phyloP scores from a whole-genome alignment of 2,797 vertebrate genomes.

The Galaxias olidus region DNA sequence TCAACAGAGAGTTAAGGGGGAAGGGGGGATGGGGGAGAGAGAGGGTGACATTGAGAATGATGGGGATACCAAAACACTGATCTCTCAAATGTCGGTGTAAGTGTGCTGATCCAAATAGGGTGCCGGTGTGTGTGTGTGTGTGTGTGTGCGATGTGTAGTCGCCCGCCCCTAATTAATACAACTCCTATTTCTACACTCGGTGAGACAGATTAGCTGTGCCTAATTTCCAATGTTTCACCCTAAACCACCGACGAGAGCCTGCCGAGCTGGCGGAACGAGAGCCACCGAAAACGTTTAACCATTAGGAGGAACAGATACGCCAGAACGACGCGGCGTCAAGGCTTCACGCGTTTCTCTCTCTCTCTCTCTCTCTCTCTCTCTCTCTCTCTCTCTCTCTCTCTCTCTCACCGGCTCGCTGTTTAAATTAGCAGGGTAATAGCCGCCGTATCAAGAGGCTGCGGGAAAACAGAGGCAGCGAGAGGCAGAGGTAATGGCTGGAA shows the following conservation, averaged over 20 bases:
- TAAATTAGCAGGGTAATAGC: slow-evolving; percentile 63
- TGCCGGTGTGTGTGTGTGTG: background rate
- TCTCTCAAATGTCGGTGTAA: background rate
- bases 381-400: slow-evolving; percentile 20
- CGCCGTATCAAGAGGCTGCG: slow-evolving; percentile 51
- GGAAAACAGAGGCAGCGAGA: slow-evolving; percentile 18
- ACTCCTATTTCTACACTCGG: slow-evolving; percentile 49
- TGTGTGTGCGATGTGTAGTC: slow-evolving; percentile 9
- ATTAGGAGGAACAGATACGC: slow-evolving; percentile 35
- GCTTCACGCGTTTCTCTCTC: slow-evolving; percentile 26
- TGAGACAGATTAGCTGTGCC: slow-evolving; percentile 56
- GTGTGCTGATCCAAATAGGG: too few species aligned
- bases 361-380: slow-evolving; percentile 21
- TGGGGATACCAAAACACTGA: slow-evolving; percentile 32
- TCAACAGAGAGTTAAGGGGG: slow-evolving; percentile 62
- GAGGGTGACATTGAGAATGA: slow-evolving; percentile 64
- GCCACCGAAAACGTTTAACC: slow-evolving; percentile 36
- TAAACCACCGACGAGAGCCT: slow-evolving; percentile 46
- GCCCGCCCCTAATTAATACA: slow-evolving; percentile 41
- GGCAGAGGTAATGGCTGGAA: slow-evolving; percentile 50
- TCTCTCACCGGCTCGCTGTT: slow-evolving; percentile 22
- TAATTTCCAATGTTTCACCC: slow-evolving; percentile 66
- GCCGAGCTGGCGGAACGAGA: slow-evolving; percentile 38
- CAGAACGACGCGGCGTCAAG: slow-evolving; percentile 15
- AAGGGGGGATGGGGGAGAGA: slow-evolving; percentile 46